phyloP scores from a whole-genome alignment of 92 coral and sea anemone species.

The Paragorgia papillata region DNA sequence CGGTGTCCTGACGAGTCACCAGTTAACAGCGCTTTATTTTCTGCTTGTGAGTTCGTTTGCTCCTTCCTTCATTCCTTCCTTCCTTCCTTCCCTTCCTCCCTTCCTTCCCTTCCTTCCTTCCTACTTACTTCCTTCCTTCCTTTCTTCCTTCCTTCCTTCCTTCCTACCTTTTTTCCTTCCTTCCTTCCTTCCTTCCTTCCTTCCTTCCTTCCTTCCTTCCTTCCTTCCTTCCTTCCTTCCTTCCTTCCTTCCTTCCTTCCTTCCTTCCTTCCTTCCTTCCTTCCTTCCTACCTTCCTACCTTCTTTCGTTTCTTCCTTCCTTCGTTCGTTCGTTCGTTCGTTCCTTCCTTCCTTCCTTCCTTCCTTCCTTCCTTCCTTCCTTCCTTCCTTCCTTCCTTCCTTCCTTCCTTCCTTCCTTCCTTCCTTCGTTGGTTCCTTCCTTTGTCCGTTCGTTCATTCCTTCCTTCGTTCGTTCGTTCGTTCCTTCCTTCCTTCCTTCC shows the following conservation, averaged over 20 bases:
- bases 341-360: constrained; percentile 25
- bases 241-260: constrained; percentile 41
- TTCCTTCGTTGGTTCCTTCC: too few species aligned
- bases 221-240: constrained; percentile 33
- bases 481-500: too few species aligned
- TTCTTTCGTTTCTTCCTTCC: constrained; percentile 37
- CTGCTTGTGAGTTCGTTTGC: too few species aligned
- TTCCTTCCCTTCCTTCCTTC: constrained; percentile 9
- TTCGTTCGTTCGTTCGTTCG: constrained; percentile 35
- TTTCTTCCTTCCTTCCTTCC: constrained; percentile 14
- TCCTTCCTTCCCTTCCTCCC: constrained; percentile 8
- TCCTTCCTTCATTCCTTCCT: constrained; percentile 7
- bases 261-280: constrained; percentile 41
- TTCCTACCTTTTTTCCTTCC: background rate
- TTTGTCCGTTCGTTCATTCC: too few species aligned
- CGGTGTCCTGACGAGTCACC: too few species aligned
- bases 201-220: constrained; percentile 41
- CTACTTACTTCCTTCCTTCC: constrained; percentile 7
- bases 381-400: constrained; percentile 9
- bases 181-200: background rate
- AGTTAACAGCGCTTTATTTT: too few species aligned
- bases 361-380: constrained; percentile 2
- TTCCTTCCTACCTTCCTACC: constrained; percentile 41
- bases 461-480: too few species aligned
- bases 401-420: constrained; percentile 9